A percentile compares a stretch with the other conserved stretches of the same genome.
Evolutionary conservation across 2,113 vertebrate species (phyloP).

Genomic region (Delphinus delphis): DNA sequence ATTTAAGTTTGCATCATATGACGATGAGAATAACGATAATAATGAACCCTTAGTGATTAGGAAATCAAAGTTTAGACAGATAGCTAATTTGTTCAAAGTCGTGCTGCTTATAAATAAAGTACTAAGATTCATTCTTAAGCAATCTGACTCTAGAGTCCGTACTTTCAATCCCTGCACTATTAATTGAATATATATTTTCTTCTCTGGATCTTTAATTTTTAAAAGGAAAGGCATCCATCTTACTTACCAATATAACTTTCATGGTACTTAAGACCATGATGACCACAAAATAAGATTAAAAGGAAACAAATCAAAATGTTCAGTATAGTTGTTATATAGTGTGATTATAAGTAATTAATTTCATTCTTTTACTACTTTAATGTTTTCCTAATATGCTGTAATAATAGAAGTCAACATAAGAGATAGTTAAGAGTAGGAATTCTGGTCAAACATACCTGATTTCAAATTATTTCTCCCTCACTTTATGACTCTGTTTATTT

Average conservation of each 20-base stretch:
- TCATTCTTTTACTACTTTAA: neutral
- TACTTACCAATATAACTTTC: neutral
- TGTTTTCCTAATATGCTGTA: neutral
- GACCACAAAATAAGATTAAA: neutral
- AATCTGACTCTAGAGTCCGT: neutral
- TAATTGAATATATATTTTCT: neutral
- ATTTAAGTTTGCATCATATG: neutral
- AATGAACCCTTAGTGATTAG: neutral
- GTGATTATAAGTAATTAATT: neutral
- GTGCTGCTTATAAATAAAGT: neutral
- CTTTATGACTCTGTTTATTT: neutral
- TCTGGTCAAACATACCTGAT: neutral
- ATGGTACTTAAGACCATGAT: neutral
- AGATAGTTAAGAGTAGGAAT: neutral
- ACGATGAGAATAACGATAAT: neutral
- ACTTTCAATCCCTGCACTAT: neutral
- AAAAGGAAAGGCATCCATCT: neutral
- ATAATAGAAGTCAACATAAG: neutral
- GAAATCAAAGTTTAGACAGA: neutral
- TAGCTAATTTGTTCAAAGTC: neutral
- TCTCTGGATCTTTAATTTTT: neutral
- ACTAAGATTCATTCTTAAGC: neutral
- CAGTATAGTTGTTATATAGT: neutral
- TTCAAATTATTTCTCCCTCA: neutral
- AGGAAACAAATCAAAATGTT: neutral